Evolutionary conservation across 2,888 invertebrate species (phyloP), one percentile per base, ranked within the genome.

Genomic region (Thera obeliscata): DNA sequence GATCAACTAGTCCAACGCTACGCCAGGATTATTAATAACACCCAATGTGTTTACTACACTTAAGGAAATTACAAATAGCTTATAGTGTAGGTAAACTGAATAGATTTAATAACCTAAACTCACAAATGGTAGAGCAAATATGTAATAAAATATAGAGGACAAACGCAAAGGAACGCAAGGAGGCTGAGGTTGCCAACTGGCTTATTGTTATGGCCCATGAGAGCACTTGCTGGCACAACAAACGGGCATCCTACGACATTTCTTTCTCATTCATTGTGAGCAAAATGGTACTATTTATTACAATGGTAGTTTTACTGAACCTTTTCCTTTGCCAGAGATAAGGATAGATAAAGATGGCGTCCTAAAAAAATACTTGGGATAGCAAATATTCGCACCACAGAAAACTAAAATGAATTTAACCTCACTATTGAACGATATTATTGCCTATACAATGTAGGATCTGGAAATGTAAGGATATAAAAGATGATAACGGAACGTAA

Each of bases 201-300:
- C 65, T 70, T 67, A 70, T 67, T 67, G 62, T 70, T 70, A 70
- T 63, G 22, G 56, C 54, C 54, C 55, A 62, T 52, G 41, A 64
- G 59, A 60, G 60, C 36, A 48, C 50, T 64, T 57, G 46, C 58
- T 64, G 61, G 67, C 64, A 68, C 36, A 48, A 56, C 49, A 60
- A 61, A 61, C 43, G 43, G 35, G 22, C 46, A 36, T 41, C n/a
- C 56, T 52, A 58, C 7, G 52, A 58, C 58, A 64, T 64, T 64
- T 54, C 43, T 58, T 64, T 54, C 54, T 36, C 64, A 46, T 58
- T 58, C 46, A 46, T 58, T 12, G 58, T 56, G 43, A 54, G 46
- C 52, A 50, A 33, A 63, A 49, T 41, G 46, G 57, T 12, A 43
- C 33, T 56, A 56, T 33, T 54, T 35, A 22, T 56, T 33, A 56